phyloP scores from a whole-genome alignment of 2,113 vertebrate genomes.

The Rissa tridactyla region DNA sequence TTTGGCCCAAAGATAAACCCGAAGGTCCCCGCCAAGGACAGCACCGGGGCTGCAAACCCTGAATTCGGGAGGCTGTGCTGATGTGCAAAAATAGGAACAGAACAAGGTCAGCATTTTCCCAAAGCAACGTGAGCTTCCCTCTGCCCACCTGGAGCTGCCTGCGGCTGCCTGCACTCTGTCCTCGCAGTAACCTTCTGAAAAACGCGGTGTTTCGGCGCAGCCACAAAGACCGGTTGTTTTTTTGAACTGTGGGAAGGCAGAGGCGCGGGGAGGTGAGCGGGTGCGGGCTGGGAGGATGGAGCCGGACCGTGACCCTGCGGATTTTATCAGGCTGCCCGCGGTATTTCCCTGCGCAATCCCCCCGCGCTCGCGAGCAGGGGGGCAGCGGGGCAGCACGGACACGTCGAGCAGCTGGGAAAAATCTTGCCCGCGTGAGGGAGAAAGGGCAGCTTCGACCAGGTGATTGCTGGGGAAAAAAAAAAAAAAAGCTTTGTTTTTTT shows the following conservation, averaged over 20 bases:
- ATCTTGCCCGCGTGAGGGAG: accelerated
- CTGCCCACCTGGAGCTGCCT: conserved; percentile 8
- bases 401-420: neutral
- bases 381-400: neutral
- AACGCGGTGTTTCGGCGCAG: neutral
- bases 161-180: neutral
- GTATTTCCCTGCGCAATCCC: neutral
- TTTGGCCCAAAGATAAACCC: neutral
- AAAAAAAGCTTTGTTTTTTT: neutral
- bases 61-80: neutral
- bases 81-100: neutral
- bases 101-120: neutral
- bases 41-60: neutral
- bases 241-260: neutral
- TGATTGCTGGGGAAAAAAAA: neutral
- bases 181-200: neutral
- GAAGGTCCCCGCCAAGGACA: neutral
- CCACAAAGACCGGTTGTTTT: neutral
- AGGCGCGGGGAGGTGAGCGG: accelerated
- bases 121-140: neutral
- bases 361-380: neutral
- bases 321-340: neutral
- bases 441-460: neutral
- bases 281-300: neutral
- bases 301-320: neutral